Conservation (phyloP, 2,113 vertebrate genomes). For the Phalacrocorax pelagicus region DNA sequence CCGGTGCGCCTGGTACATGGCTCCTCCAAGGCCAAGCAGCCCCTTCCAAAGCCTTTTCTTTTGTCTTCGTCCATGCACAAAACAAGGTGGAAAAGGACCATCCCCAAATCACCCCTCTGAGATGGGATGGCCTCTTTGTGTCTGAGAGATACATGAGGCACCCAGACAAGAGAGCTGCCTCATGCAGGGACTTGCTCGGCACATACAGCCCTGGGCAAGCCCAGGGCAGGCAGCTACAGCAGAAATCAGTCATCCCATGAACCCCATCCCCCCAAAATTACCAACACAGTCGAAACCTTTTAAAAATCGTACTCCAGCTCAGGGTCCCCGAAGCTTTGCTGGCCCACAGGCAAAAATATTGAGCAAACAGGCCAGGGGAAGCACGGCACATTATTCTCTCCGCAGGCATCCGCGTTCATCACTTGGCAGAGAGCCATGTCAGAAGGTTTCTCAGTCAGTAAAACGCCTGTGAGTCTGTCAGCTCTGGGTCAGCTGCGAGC, state of each 20-base stretch:
- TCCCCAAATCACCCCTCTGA: not conserved
- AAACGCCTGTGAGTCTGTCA: not conserved
- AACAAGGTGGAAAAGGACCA: not conserved
- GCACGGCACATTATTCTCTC: not conserved
- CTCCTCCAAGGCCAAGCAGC: not conserved
- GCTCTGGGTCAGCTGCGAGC: not conserved
- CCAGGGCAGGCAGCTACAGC: not conserved
- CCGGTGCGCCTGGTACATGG: not conserved
- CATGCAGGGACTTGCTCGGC: not conserved
- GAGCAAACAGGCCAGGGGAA: not conserved
- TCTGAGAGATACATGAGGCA: rapidly evolving
- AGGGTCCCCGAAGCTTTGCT: not conserved
- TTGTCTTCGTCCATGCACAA: rapidly evolving
- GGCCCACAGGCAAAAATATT: not conserved
- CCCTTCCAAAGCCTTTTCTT: not conserved
- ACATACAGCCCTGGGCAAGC: not conserved
- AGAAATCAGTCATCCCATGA: not conserved
- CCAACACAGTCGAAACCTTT: not conserved
- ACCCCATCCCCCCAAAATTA: rapidly evolving
- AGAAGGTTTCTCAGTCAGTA: not conserved
- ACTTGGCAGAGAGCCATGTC: not conserved
- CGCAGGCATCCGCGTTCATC: not conserved
- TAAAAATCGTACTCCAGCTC: not conserved
- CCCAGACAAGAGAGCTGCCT: not conserved
- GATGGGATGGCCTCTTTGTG: not conserved